phyloP scores from a whole-genome alignment of 2,888 invertebrate genomes.

The Tupiocoris notatus region DNA sequence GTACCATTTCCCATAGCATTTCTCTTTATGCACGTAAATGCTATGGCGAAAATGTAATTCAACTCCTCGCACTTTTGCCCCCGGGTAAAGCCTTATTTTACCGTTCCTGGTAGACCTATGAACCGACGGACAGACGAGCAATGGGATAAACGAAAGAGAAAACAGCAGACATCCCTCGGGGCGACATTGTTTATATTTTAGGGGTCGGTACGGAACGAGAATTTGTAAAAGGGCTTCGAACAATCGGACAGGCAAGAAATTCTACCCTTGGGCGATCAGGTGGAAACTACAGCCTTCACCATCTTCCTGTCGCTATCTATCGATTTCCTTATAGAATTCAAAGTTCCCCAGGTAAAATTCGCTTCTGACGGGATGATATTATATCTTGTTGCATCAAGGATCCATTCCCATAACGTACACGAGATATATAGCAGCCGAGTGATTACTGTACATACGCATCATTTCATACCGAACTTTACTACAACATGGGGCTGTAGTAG shows the following conservation, averaged over 20 bases:
- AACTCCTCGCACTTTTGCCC: background rate
- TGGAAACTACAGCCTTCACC: background rate
- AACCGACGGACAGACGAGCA: background rate
- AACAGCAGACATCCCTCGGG: background rate
- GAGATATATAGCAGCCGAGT: too few relatives aligned
- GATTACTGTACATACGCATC: too few relatives aligned
- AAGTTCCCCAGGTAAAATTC: background rate
- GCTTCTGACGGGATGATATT: background rate
- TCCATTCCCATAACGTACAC: too few relatives aligned
- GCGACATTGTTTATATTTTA: background rate
- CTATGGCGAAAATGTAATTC: background rate
- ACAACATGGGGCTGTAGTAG: too few relatives aligned
- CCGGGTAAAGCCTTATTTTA: background rate
- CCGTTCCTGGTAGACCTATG: background rate
- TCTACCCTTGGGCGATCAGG: background rate
- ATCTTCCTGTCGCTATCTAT: too few relatives aligned
- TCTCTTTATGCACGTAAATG: background rate
- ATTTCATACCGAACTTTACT: too few relatives aligned
- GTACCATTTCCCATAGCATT: background rate
- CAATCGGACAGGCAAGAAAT: background rate
- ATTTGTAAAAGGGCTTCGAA: background rate
- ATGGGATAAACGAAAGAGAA: background rate
- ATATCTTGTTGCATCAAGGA: too few relatives aligned
- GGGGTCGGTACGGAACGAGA: background rate
- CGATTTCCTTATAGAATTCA: too few relatives aligned